Evolutionary conservation across 2,888 invertebrate genomes (phyloP), one percentile per base, ranked within the genome.

Genomic region (Eubasilissa splendida): DNA sequence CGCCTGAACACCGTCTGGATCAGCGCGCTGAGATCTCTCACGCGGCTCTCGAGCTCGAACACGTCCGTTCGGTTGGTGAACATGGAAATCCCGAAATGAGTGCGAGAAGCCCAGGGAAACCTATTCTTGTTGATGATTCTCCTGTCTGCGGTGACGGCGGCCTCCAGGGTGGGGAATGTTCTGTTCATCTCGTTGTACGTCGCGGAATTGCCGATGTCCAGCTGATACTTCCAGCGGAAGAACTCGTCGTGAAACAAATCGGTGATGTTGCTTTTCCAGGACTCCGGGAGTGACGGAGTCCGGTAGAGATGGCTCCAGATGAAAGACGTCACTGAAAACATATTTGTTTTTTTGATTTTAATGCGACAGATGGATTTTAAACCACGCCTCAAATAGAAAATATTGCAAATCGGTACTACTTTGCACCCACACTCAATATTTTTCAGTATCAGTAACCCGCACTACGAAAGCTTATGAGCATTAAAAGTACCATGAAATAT

Each of bases 231-330:
- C 5, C 74, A 53, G 52, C 71, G 71, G 59, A 79, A 74, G 63
- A 79, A 74, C 4, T 53, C 14, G 14, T 79, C 77, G 22, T 79
- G 53, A 3, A 79, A 10, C 8, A 79, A n/a, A 10, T 65, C 60
- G 4, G 73, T 74, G 11, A 79, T 63, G 50, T 59, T 74, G 22
- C 59, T 54, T 42, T 68, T 66, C 58, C 76, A 42, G 9, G 9
- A 42, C 11, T 77, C 79, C 8, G 77, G 77, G 50, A 78, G 52
- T 22, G 58, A 4, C 52, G n/a, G 22, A 8, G 52, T 22, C 50
- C 52, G 14, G 2, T 42, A 9, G 50, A 82, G 66, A 68, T 82
- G 77, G 53, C 68, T 73, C 82, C 82, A 82, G 7, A 79, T 52
- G 58, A 77, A 77, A 53, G 76, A 68, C 4, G 80, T 77, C n/a